Percentiles rank a stretch among this genome's conserved stretches.
Conservation (phyloP, 2,888 invertebrate species). For the Euzophera pinguis region DNA sequence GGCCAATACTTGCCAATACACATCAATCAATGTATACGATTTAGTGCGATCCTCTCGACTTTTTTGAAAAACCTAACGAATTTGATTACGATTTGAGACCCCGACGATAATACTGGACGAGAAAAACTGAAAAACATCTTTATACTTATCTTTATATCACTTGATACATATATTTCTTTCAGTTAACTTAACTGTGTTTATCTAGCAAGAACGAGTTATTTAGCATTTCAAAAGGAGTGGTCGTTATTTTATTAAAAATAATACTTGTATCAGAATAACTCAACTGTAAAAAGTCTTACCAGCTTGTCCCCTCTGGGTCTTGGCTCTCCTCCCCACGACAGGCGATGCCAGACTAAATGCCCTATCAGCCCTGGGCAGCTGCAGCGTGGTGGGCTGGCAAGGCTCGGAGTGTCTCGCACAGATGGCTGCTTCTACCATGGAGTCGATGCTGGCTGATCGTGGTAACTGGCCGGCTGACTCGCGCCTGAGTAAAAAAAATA, state of each 20-base stretch:
- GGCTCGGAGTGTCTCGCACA: conserved; percentile 71
- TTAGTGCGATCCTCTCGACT: not conserved
- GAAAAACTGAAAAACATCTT: no score
- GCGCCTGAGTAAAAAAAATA: conserved; percentile 48
- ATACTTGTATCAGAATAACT: no score
- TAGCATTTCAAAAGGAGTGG: no score
- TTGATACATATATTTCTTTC: no score
- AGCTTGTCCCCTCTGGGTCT: conserved; percentile 86
- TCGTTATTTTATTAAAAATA: no score
- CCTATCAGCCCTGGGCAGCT: conserved; percentile 64
- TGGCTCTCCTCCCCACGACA: conserved; percentile 86
- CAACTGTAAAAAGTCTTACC: conserved; percentile 65
- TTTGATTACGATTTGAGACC: no score
- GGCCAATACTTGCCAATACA: not conserved
- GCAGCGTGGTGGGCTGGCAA: conserved; percentile 50
- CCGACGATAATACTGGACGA: no score
- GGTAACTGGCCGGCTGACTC: conserved; percentile 80
- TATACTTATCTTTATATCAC: no score
- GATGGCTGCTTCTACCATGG: conserved; percentile 86
- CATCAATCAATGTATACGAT: conserved; percentile 2
- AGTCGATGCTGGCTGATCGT: conserved; percentile 90
- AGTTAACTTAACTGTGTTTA: no score
- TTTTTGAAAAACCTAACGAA: not conserved
- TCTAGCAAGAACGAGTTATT: no score
- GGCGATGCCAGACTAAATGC: conserved; percentile 85